These are phyloP conservation scores for Pontoporia blainvillei DNA, from an alignment of 2,113 vertebrate genomes.

Conservation along the genomic window DNA sequence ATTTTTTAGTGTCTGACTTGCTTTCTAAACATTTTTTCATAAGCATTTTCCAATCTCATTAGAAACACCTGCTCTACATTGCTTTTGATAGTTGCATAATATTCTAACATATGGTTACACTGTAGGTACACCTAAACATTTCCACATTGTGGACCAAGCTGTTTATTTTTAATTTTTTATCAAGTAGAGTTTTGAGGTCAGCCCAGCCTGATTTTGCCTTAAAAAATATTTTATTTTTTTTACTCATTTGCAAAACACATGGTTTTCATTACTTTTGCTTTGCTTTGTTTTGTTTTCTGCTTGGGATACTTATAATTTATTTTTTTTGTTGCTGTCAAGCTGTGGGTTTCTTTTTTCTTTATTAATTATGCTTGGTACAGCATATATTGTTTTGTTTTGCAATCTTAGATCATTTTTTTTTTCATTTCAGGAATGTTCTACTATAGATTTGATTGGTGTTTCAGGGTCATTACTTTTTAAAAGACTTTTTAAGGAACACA, in stretches of 20 bases:
- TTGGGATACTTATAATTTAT: slow-evolving; percentile 35
- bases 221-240: not conserved
- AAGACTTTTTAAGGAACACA: not conserved
- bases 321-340: not conserved
- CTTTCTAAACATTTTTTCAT: slow-evolving; percentile 17
- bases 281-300: slow-evolving; percentile 1
- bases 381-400: not conserved
- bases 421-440: not conserved
- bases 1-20: not conserved
- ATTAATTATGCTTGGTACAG: not conserved
- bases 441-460: not conserved
- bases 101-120: slow-evolving; percentile 38
- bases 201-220: not conserved
- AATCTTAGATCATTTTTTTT: not conserved
- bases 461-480: not conserved
- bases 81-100: slow-evolving; percentile 38
- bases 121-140: slow-evolving; percentile 17
- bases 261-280: slow-evolving; percentile 39
- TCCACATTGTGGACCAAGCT: not conserved
- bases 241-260: not conserved
- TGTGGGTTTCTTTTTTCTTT: slow-evolving; percentile 23
- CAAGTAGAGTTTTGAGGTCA: not conserved
- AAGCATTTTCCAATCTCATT: not conserved
- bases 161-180: slow-evolving; percentile 29
- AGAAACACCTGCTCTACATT: not conserved